Evolutionary conservation across 2,888 invertebrate species (phyloP).

Genomic region (Tetropium fuscum): DNA sequence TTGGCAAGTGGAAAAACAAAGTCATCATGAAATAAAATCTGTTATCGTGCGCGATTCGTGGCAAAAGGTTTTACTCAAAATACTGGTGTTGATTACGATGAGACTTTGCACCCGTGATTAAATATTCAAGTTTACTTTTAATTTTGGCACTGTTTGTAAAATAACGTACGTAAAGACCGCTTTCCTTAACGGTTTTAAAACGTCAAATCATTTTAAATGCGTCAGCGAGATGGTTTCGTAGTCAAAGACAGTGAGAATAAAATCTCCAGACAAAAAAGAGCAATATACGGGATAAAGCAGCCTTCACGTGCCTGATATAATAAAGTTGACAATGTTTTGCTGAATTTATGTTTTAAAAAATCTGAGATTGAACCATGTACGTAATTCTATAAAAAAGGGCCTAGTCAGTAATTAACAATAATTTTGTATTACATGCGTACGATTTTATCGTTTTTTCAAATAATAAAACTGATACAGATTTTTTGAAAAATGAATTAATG

Average conservation of each 20-base stretch:
- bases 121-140: too few relatives aligned
- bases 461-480: not conserved
- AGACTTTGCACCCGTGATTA: too few relatives aligned
- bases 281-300: conserved; percentile 41
- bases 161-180: not conserved
- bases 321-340: conserved; percentile 1
- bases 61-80: too few relatives aligned
- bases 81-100: too few relatives aligned
- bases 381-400: conserved; percentile 5
- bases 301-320: conserved; percentile 33
- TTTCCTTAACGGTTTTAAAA: not conserved
- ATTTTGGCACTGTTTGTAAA: not conserved
- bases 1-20: too few relatives aligned
- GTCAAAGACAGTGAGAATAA: not conserved
- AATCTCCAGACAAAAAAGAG: conserved; percentile 31
- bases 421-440: conserved; percentile 15
- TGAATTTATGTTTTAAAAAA: not conserved
- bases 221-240: not conserved
- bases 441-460: conserved; percentile 21
- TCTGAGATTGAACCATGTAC: conserved; percentile 32
- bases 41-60: too few relatives aligned
- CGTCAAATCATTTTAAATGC: not conserved
- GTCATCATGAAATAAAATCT: too few relatives aligned
- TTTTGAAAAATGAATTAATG: conserved; percentile 9
- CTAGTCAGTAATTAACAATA: conserved; percentile 12